Conservation (phyloP, 2,113 vertebrate species). For the Lonchura striata region DNA sequence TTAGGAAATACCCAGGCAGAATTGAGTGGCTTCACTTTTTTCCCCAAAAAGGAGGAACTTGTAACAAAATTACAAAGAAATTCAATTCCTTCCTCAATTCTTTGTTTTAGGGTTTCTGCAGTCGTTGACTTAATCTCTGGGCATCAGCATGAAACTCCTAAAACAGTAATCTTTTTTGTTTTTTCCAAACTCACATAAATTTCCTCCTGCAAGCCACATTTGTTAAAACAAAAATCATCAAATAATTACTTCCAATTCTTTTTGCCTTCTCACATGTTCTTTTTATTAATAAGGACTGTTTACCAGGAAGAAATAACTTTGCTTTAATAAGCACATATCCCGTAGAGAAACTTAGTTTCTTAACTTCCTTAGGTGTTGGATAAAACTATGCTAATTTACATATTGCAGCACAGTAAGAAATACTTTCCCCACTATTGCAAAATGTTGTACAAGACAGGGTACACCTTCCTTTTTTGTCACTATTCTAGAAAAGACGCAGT, state of each 20-base stretch:
- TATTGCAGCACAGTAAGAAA: neutral
- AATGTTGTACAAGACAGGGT: neutral
- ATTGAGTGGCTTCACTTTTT: neutral
- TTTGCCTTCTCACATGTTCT: neutral
- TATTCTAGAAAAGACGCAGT: neutral
- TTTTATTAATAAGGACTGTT: neutral
- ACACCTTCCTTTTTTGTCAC: neutral
- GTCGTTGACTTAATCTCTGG: neutral
- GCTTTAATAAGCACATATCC: neutral
- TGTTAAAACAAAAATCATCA: neutral
- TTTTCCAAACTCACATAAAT: neutral
- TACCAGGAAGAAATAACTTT: neutral
- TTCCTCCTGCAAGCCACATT: neutral
- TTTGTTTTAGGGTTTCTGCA: neutral
- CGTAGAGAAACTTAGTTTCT: neutral
- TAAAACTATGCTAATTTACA: neutral
- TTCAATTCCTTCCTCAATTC: neutral
- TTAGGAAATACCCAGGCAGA: neutral
- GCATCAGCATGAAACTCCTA: neutral
- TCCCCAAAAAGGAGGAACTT: neutral
- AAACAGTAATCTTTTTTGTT: neutral
- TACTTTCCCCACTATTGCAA: neutral
- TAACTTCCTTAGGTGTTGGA: neutral
- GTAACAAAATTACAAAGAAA: neutral
- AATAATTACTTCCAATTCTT: neutral